Evolutionary conservation across 2,797 vertebrate species (phyloP), one percentile per base, ranked within the genome.

Genomic region (Macrochelys suwanniensis): DNA sequence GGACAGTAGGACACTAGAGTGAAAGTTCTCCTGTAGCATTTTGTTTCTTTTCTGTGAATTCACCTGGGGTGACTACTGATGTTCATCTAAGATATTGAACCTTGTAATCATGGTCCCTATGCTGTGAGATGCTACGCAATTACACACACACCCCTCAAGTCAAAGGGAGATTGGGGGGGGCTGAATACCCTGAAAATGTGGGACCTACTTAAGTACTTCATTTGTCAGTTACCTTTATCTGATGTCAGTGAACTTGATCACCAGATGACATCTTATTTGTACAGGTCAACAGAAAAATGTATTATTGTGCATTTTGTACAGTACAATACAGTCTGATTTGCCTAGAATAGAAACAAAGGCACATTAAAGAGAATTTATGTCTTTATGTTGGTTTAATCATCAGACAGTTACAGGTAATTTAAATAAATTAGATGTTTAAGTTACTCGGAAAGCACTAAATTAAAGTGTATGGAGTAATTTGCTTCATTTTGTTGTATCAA

Each of bases 341-440:
- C 93, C 92, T 89, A 88, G 89, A 96, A 97, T 79, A 95, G 94
- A 96, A 92, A 91, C 90, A 84, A 90, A 96, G 86, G 93, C 76
- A 84, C 97, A 97, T 97, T 97, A 95, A 93, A 88, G 88, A 82
- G 85, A 68, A 68, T 68, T 68, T 68, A 68, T 68, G n/a, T 95
- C 95, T 97, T 97, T 95, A 89, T 96, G 93, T 95, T 96, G 94
- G 87, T 86, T 91, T 97, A 98, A 97, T 98, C 96, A 94, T 97
- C 95, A 97, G 94, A 97, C 94, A 96, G 94, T 97, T 96, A 65
- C 87, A 97, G 93, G 95, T 96, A 96, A 96, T 96, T 94, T 96
- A 96, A 96, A 96, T 88, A 96, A 89, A 96, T 94, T 92, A 96
- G 96, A 96, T 93, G 85, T 89, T 96, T 90, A 86, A 96, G 92